A percentile compares a stretch with the other conserved stretches of the same genome.
phyloP scores from a whole-genome alignment of 2,113 vertebrate species.

The Daphoenositta chrysoptera region DNA sequence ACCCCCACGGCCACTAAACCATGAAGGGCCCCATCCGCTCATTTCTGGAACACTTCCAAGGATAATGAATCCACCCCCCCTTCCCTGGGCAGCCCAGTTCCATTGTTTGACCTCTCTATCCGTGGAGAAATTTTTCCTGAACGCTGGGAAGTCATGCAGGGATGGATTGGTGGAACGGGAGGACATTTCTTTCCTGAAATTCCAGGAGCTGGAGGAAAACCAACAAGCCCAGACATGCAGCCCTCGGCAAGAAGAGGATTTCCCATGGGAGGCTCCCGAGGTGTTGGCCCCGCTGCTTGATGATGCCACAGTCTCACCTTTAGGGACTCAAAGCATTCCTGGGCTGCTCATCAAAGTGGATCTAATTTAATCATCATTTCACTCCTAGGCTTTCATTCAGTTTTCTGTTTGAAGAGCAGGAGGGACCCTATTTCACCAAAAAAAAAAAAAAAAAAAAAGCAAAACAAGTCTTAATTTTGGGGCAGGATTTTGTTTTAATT shows the following conservation, averaged over 20 bases:
- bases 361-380: not conserved
- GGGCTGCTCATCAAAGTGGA: not conserved
- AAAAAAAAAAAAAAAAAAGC: not conserved
- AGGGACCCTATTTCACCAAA: not conserved
- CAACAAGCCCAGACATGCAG: not conserved
- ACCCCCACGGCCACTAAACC: not conserved
- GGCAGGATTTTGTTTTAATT: too few species aligned
- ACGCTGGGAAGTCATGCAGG: accelerated
- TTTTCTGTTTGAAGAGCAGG: not conserved
- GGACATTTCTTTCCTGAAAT: not conserved
- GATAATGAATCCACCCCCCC: not conserved
- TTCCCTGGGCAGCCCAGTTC: not conserved
- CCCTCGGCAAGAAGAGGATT: not conserved
- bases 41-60: not conserved
- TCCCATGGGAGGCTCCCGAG: not conserved
- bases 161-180: not conserved
- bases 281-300: accelerated
- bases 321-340: not conserved
- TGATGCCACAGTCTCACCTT: not conserved
- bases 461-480: not conserved
- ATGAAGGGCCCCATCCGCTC: not conserved
- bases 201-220: not conserved
- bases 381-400: not conserved
- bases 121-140: not conserved
- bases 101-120: not conserved